A percentile compares a stretch with the other conserved stretches of the same genome.
Evolutionary conservation across 2,888 invertebrate species (phyloP).

Genomic region (Drosophila infuscata): DNA sequence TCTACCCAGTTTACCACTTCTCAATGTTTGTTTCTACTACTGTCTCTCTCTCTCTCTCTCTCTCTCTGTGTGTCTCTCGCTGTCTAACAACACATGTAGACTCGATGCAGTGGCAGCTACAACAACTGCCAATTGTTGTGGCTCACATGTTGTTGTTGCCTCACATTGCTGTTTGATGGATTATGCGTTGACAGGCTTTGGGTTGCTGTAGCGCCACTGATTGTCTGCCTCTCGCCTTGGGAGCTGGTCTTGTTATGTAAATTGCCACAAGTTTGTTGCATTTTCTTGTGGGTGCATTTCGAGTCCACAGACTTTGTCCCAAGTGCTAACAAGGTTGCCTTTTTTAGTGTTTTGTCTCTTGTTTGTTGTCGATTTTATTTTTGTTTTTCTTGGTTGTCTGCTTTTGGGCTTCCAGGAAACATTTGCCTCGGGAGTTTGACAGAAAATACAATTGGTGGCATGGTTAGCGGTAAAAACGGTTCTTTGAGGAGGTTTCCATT

Average conservation of each 20-base stretch:
- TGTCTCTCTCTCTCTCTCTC: not conserved
- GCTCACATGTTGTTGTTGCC: constrained; percentile 50
- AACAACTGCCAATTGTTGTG: constrained; percentile 36
- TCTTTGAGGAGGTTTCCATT: constrained; percentile 17
- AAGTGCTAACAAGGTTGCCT: constrained; percentile 73
- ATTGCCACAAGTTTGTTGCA: constrained; percentile 48
- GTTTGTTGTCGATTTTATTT: not conserved
- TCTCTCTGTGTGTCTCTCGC: not conserved
- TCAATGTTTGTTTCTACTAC: constrained; percentile 51
- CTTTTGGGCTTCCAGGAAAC: constrained; percentile 45
- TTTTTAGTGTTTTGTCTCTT: constrained; percentile 34
- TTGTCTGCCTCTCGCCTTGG: constrained; percentile 75
- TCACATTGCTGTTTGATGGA: constrained; percentile 75
- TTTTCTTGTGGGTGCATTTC: constrained; percentile 68
- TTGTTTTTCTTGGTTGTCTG: constrained; percentile 2
- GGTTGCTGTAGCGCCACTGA: constrained; percentile 69
- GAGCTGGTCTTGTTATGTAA: constrained; percentile 79
- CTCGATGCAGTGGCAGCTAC: constrained; percentile 16
- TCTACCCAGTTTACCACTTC: constrained; percentile 22
- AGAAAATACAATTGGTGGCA: constrained; percentile 37
- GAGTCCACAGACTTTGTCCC: constrained; percentile 28
- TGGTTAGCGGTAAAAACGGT: constrained; percentile 35
- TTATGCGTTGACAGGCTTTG: constrained; percentile 82
- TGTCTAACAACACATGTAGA: constrained; percentile 20
- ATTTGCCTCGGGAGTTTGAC: constrained; percentile 32